phyloP scores from a whole-genome alignment of 2,113 vertebrate species.

The Poicephalus gulielmi region DNA sequence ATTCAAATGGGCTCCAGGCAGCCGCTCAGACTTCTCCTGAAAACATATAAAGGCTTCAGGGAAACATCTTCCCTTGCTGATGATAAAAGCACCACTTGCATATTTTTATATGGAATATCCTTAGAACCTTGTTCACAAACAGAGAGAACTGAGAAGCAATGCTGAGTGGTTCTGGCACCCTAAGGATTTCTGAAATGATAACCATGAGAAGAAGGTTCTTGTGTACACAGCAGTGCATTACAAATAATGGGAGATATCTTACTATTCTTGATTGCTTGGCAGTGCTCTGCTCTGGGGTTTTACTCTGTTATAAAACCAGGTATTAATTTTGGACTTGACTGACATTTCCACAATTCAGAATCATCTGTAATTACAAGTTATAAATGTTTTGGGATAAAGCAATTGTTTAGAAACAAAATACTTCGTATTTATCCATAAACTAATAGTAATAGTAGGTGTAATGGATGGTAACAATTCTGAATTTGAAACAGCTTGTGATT shows the following conservation, averaged over 20 bases:
- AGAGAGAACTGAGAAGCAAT: conserved; percentile 41
- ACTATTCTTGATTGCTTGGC: background rate
- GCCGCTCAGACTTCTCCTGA: conserved; percentile 59
- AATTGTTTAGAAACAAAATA: background rate
- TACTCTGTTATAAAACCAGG: background rate
- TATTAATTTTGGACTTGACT: background rate
- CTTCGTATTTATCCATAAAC: background rate
- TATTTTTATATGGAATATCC: conserved; percentile 42
- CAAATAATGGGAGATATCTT: background rate
- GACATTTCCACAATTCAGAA: background rate
- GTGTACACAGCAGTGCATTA: background rate
- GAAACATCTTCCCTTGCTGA: conserved; percentile 69
- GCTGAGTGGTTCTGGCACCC: conserved; percentile 34
- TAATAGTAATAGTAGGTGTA: background rate
- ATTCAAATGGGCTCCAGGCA: conserved; percentile 69
- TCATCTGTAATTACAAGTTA: background rate
- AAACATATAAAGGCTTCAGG: conserved; percentile 74
- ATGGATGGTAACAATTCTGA: background rate
- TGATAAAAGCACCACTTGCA: conserved; percentile 67
- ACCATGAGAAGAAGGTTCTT: background rate
- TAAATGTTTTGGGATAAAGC: background rate
- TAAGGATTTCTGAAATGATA: conserved; percentile 27
- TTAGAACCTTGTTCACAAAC: conserved; percentile 40
- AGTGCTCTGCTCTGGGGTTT: background rate
- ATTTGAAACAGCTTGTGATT: background rate